A percentile compares a stretch with the other conserved stretches of the same genome.
Evolutionary conservation across 2,113 vertebrate genomes (phyloP).

Genomic region (Boleophthalmus pectinirostris): DNA sequence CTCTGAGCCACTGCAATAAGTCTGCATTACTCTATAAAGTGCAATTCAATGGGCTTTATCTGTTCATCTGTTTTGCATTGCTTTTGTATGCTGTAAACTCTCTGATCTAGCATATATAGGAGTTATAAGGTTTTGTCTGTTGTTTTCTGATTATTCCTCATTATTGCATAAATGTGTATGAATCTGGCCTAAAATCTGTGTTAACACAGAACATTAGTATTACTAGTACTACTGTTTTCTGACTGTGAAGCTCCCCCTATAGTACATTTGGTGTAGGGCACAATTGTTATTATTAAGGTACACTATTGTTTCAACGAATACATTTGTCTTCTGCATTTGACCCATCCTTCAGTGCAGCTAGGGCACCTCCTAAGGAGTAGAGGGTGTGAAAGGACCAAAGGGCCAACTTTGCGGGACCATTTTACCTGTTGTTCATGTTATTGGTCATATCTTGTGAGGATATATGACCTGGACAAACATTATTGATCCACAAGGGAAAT

Average conservation of each 20-base stretch:
- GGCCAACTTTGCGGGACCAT: no score
- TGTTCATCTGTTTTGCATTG: constrained; percentile 4
- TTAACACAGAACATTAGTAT: neutral
- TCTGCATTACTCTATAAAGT: neutral
- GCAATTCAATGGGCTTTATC: neutral
- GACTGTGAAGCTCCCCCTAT: neutral
- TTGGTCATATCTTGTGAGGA: no score
- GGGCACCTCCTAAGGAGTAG: no score
- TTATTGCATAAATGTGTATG: neutral
- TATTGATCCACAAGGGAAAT: no score
- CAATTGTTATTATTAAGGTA: neutral
- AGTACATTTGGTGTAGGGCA: neutral
- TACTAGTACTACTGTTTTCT: no score
- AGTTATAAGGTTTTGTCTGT: neutral
- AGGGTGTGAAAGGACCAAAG: no score
- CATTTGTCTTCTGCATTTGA: no score
- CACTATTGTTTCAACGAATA: neutral
- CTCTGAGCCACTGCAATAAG: neutral
- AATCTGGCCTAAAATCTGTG: neutral
- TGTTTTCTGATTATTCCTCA: neutral
- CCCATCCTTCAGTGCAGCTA: no score
- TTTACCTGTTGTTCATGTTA: no score
- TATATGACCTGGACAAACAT: no score
- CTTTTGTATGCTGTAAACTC: neutral
- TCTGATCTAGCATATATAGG: neutral